Conservation (phyloP, 2,113 vertebrate species). For the Choloepus hoffmanni region DNA sequence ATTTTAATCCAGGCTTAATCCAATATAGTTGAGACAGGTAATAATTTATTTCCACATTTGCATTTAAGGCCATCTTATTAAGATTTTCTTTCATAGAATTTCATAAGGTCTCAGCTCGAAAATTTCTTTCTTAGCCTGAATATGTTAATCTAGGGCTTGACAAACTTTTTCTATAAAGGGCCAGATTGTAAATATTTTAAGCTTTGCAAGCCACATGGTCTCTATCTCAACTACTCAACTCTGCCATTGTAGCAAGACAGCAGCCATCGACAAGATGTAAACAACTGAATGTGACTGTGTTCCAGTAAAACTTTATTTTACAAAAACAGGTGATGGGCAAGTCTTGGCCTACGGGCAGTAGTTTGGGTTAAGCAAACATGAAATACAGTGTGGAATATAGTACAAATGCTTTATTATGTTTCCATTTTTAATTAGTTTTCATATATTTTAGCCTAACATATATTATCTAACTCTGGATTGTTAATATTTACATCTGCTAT, state of each 20-base stretch:
- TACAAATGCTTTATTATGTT: slow-evolving; percentile 37
- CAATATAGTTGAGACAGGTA: slow-evolving; percentile 36
- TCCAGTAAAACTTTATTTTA: slow-evolving; percentile 16
- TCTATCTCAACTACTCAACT: background rate
- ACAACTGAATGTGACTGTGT: background rate
- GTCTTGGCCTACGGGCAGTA: background rate
- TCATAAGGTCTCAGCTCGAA: background rate
- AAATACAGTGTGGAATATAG: slow-evolving; percentile 29
- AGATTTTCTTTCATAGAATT: slow-evolving; percentile 34
- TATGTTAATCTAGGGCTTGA: background rate
- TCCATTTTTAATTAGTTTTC: slow-evolving; percentile 7
- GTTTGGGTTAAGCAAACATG: background rate
- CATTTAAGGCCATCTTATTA: background rate
- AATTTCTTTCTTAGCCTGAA: background rate
- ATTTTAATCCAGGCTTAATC: slow-evolving; percentile 12
- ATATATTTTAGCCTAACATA: background rate
- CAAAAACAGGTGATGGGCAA: background rate
- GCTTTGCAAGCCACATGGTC: background rate
- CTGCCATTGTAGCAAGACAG: background rate
- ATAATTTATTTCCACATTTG: background rate
- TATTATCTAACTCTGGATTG: background rate
- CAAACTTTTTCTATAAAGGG: slow-evolving; percentile 13
- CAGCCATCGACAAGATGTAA: background rate
- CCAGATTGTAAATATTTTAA: slow-evolving; percentile 16
- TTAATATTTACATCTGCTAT: slow-evolving; percentile 40